phyloP scores from a whole-genome alignment of 2,888 invertebrate species.

The Drosophila subquinaria region DNA sequence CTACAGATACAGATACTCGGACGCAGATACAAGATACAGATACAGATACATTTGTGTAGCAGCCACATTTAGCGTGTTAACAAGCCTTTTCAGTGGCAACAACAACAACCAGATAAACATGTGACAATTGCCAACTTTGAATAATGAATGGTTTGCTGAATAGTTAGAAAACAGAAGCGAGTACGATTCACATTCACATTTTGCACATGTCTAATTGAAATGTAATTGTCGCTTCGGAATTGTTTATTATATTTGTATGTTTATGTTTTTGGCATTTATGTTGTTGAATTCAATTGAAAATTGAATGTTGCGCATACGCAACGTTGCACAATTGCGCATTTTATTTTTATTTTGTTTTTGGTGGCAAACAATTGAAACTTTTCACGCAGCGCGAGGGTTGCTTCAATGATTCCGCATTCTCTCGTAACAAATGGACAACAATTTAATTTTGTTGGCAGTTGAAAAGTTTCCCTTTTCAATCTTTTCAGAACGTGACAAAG shows the following conservation, averaged over 20 bases:
- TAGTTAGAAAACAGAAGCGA: constrained; percentile 17
- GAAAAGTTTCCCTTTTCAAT: constrained; percentile 18
- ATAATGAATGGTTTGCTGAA: constrained; percentile 69
- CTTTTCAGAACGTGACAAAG: constrained; percentile 39
- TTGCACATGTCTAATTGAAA: constrained; percentile 46
- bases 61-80: constrained; percentile 71
- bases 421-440: constrained; percentile 45
- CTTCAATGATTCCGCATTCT: constrained; percentile 59
- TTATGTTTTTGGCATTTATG: background rate
- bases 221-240: constrained; percentile 40
- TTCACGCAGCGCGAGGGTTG: constrained; percentile 44
- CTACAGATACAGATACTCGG: constrained; percentile 31
- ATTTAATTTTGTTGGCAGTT: constrained; percentile 46
- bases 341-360: background rate
- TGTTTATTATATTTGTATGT: constrained; percentile 2
- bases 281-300: constrained; percentile 11
- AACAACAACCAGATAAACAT: constrained; percentile 30
- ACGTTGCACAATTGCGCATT: constrained; percentile 24
- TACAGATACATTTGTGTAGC: constrained; percentile 46
- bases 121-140: constrained; percentile 62
- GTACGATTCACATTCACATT: constrained; percentile 11
- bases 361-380: constrained; percentile 12
- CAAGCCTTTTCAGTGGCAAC: constrained; percentile 53
- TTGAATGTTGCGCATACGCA: constrained; percentile 48
- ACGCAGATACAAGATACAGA: constrained; percentile 25